phyloP scores from a whole-genome alignment of 2,797 vertebrate species.

The Falco cherrug region DNA sequence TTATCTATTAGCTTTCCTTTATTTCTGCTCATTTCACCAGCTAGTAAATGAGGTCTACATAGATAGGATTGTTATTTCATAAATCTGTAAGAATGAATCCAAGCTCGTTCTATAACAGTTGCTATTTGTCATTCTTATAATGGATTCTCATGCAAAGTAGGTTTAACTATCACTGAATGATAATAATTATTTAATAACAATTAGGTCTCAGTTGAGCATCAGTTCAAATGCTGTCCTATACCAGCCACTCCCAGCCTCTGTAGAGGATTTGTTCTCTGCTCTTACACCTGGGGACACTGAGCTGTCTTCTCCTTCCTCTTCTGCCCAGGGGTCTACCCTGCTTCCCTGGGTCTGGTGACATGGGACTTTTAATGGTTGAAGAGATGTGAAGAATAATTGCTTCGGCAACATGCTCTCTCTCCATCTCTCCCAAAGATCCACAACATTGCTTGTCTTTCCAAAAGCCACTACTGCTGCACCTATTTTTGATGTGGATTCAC shows the following conservation, averaged over 20 bases:
- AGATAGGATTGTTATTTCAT: constrained; percentile 53
- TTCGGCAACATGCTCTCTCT: not conserved
- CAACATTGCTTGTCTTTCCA: not conserved
- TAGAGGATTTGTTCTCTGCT: not conserved
- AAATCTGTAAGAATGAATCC: constrained; percentile 35
- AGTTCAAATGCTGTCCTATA: not conserved
- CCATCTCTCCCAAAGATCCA: not conserved
- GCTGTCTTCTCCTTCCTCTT: not conserved
- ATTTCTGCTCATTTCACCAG: constrained; percentile 38
- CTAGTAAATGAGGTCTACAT: constrained; percentile 42
- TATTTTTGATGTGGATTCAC: not conserved
- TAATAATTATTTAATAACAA: constrained; percentile 49
- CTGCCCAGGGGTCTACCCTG: not conserved
- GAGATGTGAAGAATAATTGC: not conserved
- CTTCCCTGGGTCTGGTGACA: not conserved
- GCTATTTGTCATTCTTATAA: constrained; percentile 30
- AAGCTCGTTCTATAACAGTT: constrained; percentile 29
- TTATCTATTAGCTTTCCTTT: constrained; percentile 41
- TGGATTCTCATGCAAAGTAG: constrained; percentile 41
- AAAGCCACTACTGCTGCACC: not conserved
- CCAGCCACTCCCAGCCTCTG: not conserved
- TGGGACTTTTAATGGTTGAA: not conserved
- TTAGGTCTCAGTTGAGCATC: not conserved
- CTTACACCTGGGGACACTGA: not conserved
- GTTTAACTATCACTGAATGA: constrained; percentile 1